Evolutionary conservation across 2,797 vertebrate genomes (phyloP).

Genomic region (Hozukius guyotensis): DNA sequence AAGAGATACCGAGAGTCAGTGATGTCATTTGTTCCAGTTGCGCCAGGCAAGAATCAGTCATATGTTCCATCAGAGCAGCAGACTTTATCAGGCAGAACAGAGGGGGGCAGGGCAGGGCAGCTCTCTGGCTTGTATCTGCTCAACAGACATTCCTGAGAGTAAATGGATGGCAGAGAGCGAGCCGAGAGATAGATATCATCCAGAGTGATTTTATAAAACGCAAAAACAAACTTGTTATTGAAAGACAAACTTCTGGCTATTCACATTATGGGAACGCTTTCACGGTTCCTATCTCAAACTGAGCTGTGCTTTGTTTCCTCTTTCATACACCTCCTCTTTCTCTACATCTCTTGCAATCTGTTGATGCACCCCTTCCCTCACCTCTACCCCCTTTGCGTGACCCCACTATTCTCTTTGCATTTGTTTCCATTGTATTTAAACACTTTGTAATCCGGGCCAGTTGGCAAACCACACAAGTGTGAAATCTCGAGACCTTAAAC

Average conservation of each 20-base stretch:
- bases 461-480: conserved; percentile 59
- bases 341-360: background rate
- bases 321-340: background rate
- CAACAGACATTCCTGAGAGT: conserved; percentile 69
- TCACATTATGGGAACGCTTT: background rate
- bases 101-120: conserved; percentile 58
- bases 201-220: conserved; percentile 10
- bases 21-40: conserved; percentile 84
- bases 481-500: conserved; percentile 56
- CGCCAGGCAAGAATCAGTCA: conserved; percentile 73
- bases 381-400: conserved; percentile 6
- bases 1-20: conserved; percentile 72
- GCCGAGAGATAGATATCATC: conserved; percentile 39
- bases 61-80: conserved; percentile 73
- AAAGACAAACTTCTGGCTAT: background rate
- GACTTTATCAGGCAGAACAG: conserved; percentile 76
- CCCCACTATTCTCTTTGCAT: conserved; percentile 21
- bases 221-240: conserved; percentile 11
- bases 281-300: background rate
- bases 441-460: conserved; percentile 46
- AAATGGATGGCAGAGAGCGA: conserved; percentile 48
- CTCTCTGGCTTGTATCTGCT: conserved; percentile 64
- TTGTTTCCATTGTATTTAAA: conserved; percentile 40
- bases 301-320: background rate
- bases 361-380: background rate